phyloP scores from a whole-genome alignment of 2,888 invertebrate genomes.

The Helicoverpa assulta region DNA sequence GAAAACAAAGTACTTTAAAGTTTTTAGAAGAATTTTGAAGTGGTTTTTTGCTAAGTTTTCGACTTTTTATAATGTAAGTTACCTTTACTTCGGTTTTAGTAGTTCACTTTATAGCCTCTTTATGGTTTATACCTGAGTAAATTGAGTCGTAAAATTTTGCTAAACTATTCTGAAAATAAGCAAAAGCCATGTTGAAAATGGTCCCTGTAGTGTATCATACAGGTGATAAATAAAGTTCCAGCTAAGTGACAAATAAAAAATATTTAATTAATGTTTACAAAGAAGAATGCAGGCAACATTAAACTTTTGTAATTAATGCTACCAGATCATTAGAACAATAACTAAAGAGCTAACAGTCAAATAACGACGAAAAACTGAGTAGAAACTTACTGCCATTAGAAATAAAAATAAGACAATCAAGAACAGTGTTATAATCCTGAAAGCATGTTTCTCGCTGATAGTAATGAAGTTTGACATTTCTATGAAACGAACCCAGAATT shows the following conservation, averaged over 20 bases:
- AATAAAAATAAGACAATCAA: background rate
- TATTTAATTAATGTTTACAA: too few species aligned
- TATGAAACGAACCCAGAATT: background rate
- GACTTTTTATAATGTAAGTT: slow-evolving; percentile 12
- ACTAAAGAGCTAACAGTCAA: too few species aligned
- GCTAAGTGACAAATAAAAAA: too few species aligned
- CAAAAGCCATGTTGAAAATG: too few species aligned
- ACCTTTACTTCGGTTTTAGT: slow-evolving; percentile 7
- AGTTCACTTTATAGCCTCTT: background rate
- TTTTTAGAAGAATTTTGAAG: slow-evolving; percentile 9
- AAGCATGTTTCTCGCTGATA: background rate
- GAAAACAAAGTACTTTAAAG: slow-evolving; percentile 6
- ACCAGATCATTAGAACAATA: too few species aligned
- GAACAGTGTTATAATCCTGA: background rate
- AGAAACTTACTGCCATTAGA: too few species aligned
- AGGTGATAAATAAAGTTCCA: too few species aligned
- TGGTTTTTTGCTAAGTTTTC: slow-evolving; percentile 1
- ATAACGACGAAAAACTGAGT: too few species aligned
- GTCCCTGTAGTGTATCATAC: too few species aligned
- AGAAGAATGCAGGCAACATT: too few species aligned
- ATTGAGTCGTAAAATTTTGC: background rate
- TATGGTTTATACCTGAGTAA: slow-evolving; percentile 5
- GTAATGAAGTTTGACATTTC: background rate
- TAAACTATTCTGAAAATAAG: background rate
- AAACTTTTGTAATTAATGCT: too few species aligned